Conservation (phyloP, 2,888 invertebrate species). For the Parnassius orleans region DNA sequence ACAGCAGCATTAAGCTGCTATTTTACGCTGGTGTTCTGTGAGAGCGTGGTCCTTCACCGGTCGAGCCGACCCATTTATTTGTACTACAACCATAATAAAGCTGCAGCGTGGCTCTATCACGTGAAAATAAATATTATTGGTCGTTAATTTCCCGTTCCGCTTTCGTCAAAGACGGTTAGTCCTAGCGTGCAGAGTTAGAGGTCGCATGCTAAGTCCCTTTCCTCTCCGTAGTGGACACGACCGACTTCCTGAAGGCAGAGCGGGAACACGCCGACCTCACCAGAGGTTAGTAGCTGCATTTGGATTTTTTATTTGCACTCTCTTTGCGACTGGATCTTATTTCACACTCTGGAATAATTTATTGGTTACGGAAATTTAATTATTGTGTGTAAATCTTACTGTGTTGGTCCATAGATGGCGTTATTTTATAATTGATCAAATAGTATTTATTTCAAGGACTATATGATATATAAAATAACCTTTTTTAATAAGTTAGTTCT, state of each 20-base stretch:
- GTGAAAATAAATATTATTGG: background rate
- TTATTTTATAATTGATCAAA: background rate
- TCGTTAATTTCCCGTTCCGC: background rate
- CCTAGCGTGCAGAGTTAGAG: conserved; percentile 10
- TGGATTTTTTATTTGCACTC: background rate
- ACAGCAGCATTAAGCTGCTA: too few relatives aligned
- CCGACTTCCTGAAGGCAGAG: conserved; percentile 72
- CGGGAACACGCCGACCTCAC: conserved; percentile 66
- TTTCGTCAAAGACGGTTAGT: conserved; percentile 9
- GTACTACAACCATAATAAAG: too few relatives aligned
- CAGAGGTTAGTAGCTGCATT: conserved; percentile 55
- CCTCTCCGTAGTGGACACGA: conserved; percentile 56
- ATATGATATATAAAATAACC: too few relatives aligned
- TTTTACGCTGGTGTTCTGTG: too few relatives aligned
- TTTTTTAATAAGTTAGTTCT: too few relatives aligned
- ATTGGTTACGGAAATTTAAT: background rate
- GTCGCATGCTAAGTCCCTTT: conserved; percentile 25
- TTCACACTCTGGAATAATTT: conserved; percentile 7
- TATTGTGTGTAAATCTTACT: background rate
- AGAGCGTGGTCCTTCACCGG: too few relatives aligned
- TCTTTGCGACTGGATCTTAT: background rate
- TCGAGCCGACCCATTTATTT: too few relatives aligned
- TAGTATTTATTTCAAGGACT: too few relatives aligned
- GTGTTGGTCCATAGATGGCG: background rate
- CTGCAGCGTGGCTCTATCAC: too few relatives aligned